Base-by-base conservation (phyloP, 2,888 invertebrate species). In the Eupeodes latifasciatus region DNA sequence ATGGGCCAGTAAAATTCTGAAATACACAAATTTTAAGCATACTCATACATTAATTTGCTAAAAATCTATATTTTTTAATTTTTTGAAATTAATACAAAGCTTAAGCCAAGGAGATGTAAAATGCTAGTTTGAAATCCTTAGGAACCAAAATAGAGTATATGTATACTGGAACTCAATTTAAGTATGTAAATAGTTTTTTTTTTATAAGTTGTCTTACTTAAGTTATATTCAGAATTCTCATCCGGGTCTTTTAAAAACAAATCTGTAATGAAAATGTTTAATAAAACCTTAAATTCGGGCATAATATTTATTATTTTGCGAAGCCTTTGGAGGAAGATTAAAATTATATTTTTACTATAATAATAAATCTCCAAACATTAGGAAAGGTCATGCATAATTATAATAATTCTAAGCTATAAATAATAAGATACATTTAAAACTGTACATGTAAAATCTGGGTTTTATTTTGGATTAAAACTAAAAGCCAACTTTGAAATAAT, bases 161-260 rank as follows among this genome's bases (percentile, higher is more conserved):
- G 4, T 19, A 19, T 57, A 47, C 14, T 57, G 59, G n/a, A 59
- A 59, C 59, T 72, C 34, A 34, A 72, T 59, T 59, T 47, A 27
- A 47, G 47, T 47, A 27, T 34, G 47, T 59, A n/a, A 71, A 71
- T 36, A 69, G n/a, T 51, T 49, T 12, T 4, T 34, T 36, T 34
- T 34, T 34, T 59, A 59, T 34, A 0, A 19, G 34, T n/a, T 34
- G 55, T 59, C 72, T 72, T 72, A 72, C 72, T 72, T 72, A 72
- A 72, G 59, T 72, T 72, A 40, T 47, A 59, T 40, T 71, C 55
- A 55, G 71, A 71, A 53, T 71, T 71, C 59, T 55, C 72, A 59
- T 72, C 72, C 72, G 59, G 72, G 34, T 72, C 72, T 72, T 72
- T 72, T 72, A 72, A 72, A 72, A 72, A 72, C 27, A 72, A 72